Base-by-base conservation (phyloP, 1,140 invertebrate genomes). In the Diachasmimorpha longicaudata region DNA sequence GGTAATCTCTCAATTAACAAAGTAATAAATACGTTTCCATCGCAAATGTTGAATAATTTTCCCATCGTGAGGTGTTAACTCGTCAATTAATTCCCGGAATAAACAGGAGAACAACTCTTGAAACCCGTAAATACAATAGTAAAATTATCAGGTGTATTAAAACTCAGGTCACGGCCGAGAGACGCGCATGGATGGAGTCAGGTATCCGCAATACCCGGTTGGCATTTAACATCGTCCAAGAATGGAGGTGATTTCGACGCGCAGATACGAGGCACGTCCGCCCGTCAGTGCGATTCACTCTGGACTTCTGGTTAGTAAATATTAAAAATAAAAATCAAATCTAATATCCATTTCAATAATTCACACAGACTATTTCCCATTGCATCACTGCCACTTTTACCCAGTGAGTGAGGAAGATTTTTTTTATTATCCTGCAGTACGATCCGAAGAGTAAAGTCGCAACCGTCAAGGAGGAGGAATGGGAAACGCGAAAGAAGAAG, bases 401-500 rank as follows among this genome's bases (percentile, higher is more conserved):
- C 39, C 3, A 13, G 39, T 4, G 39, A 42, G 39, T 6, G 39
- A 42, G 39, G 13, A 11, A 42, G 9, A 42, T 42, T 1, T 42
- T 10, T 31, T 2, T 31, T 84, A 84, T 79, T 83, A 78, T 82
- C 68, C 87, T 88, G 23, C 88, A 91, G 90, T 86, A 90, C 78
- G 88, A 90, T 80, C 86, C 86, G 74, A 87, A 89, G 63, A 87
- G 89, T 72, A 80, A 88, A 70, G 81, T 89, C 23, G 90, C 89
- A 46, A 86, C 89, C 52, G 88, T 89, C 58, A 91, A 90, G 83
- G 89, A 91, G 89, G 95, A 97, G 89, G 95, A 97, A 94, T 96
- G 95, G 94, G 93, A 96, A 81, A 96, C 94, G 74, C 94, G 94
- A 83, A 95, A 95, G 88, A 95, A 94, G 85, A 94, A 94, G 77